Base-by-base conservation (phyloP, 2,888 invertebrate species). In the Spisula solida region DNA sequence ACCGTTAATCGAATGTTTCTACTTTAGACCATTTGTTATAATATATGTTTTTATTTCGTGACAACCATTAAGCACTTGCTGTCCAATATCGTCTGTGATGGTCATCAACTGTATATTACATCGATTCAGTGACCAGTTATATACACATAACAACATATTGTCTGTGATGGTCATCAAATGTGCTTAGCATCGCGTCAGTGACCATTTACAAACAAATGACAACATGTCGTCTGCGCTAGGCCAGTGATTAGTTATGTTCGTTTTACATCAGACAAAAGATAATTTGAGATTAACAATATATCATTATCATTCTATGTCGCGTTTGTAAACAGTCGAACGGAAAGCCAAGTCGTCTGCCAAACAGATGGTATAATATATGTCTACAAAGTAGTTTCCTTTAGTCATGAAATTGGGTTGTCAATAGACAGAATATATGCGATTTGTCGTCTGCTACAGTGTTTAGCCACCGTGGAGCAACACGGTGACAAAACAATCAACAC, bases 221-320 rank as follows among this genome's bases (percentile, higher is more conserved):
- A 25, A 25, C 60, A 66, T 25, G 6, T 25, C 25, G 25, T 66
- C 60, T 66, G 60, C 25, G 60, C 25, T 10, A n/a, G 25, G 25
- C 25, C 60, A n/a, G 10, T 66, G 60, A 66, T 66, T 66, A 25
- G 25, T 66, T 66, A 2, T 25, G 60, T 66, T 25, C 60, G n/a
- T 66, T 66, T 25, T 25, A 66, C 60, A 25, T 66, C n/a, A n/a
- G 6, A 66, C 60, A 66, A n/a, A 66, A 0, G 60, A 66, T 51
- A 51, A 51, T 66, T 66, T 66, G 60, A 25, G 60, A 66, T 66
- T 25, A 66, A 66, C n/a, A n/a, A 66, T 25, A 66, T 66, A 66
- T 66, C 5, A 66, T 66, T 25, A 25, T 25, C 25, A 66, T 66
- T 66, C 25, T 66, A 25, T 66, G 60, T 66, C 25, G 25, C 6